Percentiles rank a stretch among this genome's conserved stretches.
Conservation (phyloP, 2,888 invertebrate species). For the Helobdella robusta region DNA sequence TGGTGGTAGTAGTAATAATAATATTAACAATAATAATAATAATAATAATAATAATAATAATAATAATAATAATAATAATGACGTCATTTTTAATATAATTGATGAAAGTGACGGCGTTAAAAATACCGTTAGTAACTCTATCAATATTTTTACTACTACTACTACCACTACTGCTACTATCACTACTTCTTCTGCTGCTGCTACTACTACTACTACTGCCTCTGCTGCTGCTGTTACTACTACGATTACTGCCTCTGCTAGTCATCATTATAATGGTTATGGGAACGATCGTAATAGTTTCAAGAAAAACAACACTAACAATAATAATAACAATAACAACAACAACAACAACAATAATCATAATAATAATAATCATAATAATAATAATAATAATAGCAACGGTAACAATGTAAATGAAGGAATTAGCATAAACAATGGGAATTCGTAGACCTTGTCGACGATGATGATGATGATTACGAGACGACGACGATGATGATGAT, state of each 20-base stretch:
- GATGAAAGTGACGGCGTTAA: too few species aligned
- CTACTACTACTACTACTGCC: too few species aligned
- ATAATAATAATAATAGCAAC: not conserved
- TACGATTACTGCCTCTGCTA: too few species aligned
- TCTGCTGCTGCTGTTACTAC: too few species aligned
- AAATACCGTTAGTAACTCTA: too few species aligned
- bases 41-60: not conserved
- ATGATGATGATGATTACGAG: not conserved
- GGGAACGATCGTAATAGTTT: too few species aligned
- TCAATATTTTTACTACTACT: too few species aligned
- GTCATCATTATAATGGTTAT: too few species aligned
- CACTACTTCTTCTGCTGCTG: too few species aligned
- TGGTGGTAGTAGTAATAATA: not conserved
- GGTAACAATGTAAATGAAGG: not conserved
- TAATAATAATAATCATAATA: not conserved
- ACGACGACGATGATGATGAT: not conserved
- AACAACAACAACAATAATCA: not conserved
- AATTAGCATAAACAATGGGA: not conserved
- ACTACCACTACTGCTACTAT: too few species aligned
- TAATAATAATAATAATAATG: too few species aligned
- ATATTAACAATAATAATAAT: not conserved
- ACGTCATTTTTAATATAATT: too few species aligned
- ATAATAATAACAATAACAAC: not conserved
- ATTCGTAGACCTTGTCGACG: not conserved
- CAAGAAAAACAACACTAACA: slow-evolving; percentile 1